These are phyloP conservation scores for Thymelicus sylvestris DNA, from an alignment of 2,888 invertebrate genomes.

Conservation along the genomic window DNA sequence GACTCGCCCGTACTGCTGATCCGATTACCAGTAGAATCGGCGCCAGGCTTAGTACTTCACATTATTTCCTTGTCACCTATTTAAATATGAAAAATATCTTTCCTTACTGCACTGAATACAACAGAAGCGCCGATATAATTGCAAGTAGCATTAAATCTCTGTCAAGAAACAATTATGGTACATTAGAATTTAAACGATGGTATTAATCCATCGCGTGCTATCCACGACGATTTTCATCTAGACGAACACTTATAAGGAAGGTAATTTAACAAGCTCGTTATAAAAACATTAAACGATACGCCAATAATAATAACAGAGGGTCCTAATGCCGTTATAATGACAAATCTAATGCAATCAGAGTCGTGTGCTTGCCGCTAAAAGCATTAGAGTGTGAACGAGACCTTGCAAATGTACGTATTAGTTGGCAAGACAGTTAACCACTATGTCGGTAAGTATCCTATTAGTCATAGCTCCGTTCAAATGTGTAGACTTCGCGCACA, in stretches of 20 bases:
- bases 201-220: slow-evolving; percentile 12
- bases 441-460: slow-evolving; percentile 47
- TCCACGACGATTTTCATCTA: neutral
- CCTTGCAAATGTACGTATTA: slow-evolving; percentile 52
- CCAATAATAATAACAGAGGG: slow-evolving; percentile 25
- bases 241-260: slow-evolving; percentile 27
- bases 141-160: slow-evolving; percentile 20
- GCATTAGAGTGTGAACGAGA: slow-evolving; percentile 43
- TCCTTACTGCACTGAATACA: slow-evolving; percentile 16
- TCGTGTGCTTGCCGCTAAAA: slow-evolving; percentile 35
- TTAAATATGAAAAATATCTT: slow-evolving; percentile 33
- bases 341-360: slow-evolving; percentile 49
- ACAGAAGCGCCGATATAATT: slow-evolving; percentile 15
- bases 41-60: slow-evolving; percentile 21
- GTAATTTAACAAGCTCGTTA: slow-evolving; percentile 29
- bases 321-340: slow-evolving; percentile 48
- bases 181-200: slow-evolving; percentile 22
- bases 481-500: slow-evolving; percentile 29
- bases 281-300: slow-evolving; percentile 36
- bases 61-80: slow-evolving; percentile 37
- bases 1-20: slow-evolving; percentile 21
- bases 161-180: slow-evolving; percentile 29
- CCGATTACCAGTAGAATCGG: slow-evolving; percentile 32
- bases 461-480: slow-evolving; percentile 45
- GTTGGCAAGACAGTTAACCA: slow-evolving; percentile 47